Base-by-base conservation (phyloP, 2,797 vertebrate species). In the Sciurus carolinensis region DNA sequence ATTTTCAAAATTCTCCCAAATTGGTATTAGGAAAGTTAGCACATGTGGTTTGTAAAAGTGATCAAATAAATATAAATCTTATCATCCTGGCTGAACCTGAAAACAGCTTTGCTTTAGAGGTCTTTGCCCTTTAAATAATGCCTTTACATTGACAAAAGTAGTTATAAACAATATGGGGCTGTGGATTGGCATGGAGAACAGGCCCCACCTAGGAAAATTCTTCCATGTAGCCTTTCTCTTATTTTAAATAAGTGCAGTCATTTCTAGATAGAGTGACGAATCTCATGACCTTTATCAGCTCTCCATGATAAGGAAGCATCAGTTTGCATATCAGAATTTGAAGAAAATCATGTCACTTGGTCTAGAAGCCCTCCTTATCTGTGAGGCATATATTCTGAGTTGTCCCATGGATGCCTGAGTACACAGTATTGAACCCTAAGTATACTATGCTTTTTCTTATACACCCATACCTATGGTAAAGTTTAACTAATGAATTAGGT, bases 61-160 rank as follows among this genome's bases (percentile, higher is more conserved):
- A 93, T 36, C 52, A 96, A 94, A 87, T 92, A 89, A 59, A 96
- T 50, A 89, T 15, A 94, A 95, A 96, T 47, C 26, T 57, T 64
- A 91, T 30, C 24, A 20, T 20, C 12, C 36, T 81, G 59, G 12
- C 4, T 42, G 73, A 89, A 20, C 13, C 52, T 10, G 4, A 81
- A 82, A 91, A 22, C 18, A 72, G 52, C 4, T 76, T 59, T 94
- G 18, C 84, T n/a, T 86, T n/a, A 81, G 64, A 92, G 62, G 36
- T 2, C 18, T 75, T 13, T 54, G 57, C 33, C 22, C n/a, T 90
- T 57, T 73, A 75, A 72, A 77, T 89, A 44, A 12, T 77, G 33
- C 24, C 36, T 44, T 87, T 59, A 73, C 3, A 71, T 15, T 14
- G 57, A 76, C 8, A 95, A 64, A 93, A 88, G 85, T 54, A 94